Evolutionary conservation across 2,888 invertebrate genomes (phyloP).

Genomic region (Cepaea hortensis): DNA sequence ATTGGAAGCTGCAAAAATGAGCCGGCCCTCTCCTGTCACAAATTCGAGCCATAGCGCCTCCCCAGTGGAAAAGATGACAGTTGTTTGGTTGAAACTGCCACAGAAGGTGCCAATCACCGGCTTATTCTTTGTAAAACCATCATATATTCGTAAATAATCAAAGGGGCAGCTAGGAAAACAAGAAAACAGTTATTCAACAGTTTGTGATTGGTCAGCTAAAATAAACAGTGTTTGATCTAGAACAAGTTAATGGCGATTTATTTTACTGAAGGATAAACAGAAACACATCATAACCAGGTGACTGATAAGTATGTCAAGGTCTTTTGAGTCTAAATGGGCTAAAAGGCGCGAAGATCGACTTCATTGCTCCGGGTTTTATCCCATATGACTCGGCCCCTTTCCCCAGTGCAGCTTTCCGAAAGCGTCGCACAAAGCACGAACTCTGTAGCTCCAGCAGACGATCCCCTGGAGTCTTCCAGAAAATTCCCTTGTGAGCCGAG

Average conservation of each 20-base stretch:
- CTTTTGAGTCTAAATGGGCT: no score
- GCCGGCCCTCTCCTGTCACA: slow-evolving; percentile 90
- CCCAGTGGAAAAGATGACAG: slow-evolving; percentile 91
- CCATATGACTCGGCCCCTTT: no score
- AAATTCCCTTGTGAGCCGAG: no score
- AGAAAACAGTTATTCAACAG: not conserved
- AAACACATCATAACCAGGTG: no score
- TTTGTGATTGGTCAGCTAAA: not conserved
- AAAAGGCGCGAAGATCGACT: no score
- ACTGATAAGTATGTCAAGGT: no score
- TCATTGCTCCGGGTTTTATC: no score
- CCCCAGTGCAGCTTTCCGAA: no score
- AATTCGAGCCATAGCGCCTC: slow-evolving; percentile 93
- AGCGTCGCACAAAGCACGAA: no score
- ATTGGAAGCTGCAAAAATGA: slow-evolving; percentile 65
- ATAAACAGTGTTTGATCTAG: not conserved
- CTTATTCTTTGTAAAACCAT: slow-evolving; percentile 91
- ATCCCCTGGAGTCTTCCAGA: no score
- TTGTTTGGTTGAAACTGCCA: slow-evolving; percentile 96
- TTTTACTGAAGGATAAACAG: no score
- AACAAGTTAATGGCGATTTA: not conserved
- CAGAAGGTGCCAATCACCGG: slow-evolving; percentile 97
- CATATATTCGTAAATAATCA: slow-evolving; percentile 97
- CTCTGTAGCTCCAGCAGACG: no score
- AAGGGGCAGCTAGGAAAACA: slow-evolving; percentile 90